Conservation (phyloP, 37 sponge, comb jelly and placozoan genomes). For the Halisarca cf. caerulea region DNA sequence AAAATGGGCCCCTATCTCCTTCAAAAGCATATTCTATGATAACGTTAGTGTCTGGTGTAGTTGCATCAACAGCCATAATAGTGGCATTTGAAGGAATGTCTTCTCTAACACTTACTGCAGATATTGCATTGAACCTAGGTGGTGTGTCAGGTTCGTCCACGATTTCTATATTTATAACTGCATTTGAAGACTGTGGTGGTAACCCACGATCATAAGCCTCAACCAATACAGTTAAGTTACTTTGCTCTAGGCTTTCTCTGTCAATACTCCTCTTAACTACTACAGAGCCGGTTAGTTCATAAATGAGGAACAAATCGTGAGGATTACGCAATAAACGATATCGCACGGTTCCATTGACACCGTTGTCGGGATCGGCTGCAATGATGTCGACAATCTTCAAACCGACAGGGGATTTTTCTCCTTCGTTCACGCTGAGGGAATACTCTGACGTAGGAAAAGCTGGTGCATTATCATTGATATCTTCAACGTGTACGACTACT, state of each 20-base stretch:
- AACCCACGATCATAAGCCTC: neutral
- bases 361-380: conserved; percentile 4
- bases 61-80: neutral
- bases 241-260: neutral
- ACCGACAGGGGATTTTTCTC: neutral
- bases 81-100: neutral
- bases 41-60: neutral
- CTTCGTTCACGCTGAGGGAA: neutral
- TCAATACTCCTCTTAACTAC: neutral
- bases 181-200: neutral
- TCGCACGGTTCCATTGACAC: neutral
- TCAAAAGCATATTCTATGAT: neutral
- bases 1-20: neutral
- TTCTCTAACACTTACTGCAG: neutral
- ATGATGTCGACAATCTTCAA: conserved; percentile 1
- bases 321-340: neutral
- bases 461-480: conserved; percentile 29
- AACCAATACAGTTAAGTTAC: neutral
- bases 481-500: neutral
- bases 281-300: neutral
- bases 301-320: neutral
- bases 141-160: conserved; percentile 6
- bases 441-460: neutral
- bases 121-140: neutral
- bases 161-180: neutral